Base-by-base conservation (phyloP, 92 coral and sea anemone species). In the Epizoanthus illoricatus region DNA sequence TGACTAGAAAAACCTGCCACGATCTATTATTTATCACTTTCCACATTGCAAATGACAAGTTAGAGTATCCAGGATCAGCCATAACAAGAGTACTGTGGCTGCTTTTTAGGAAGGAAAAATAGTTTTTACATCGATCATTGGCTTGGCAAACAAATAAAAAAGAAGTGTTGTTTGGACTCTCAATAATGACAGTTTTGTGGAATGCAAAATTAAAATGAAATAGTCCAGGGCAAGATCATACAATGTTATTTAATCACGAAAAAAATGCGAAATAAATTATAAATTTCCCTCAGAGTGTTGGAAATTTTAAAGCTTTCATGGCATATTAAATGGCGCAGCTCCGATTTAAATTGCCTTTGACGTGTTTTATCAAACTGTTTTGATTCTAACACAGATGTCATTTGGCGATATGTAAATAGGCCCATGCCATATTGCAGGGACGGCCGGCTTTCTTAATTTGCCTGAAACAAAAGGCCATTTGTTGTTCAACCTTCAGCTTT, bases 361-460 rank as follows among this genome's bases (percentile, higher is more conserved):
- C 71, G 43, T 66, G 41, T 68, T 15, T 68, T 1, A 68, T 40
- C 20, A 68, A 33, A 68, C n/a, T 68, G 16, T 15, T 45, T 68
- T 68, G 49, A 40, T 39, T 20, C 72, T 6, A 68, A 7, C 21
- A 18, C 20, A 61, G 73, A 68, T 68, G 73, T 68, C 73, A 68
- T 40, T 66, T 66, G 15, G 23, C 71, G n/a, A 66, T 52, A 68
- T 68, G 73, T 68, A 68, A 68, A 68, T 68, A 68, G 11, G 16
- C 43, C 21, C 10, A 15, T 39, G 15, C 40, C 70, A 28, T 2
- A 24, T 65, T 28, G 15, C 17, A 4, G 18, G 15, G 70, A n/a
- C 2, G 17, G 17, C 70, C 70, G 70, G 70, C 70, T 40, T 13
- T 36, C 13, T 18, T 15, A 68, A 36, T 33, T 36, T 36, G 49